These are phyloP conservation scores for Xylota sylvarum DNA, from an alignment of 2,888 invertebrate species.

Conservation along the genomic window DNA sequence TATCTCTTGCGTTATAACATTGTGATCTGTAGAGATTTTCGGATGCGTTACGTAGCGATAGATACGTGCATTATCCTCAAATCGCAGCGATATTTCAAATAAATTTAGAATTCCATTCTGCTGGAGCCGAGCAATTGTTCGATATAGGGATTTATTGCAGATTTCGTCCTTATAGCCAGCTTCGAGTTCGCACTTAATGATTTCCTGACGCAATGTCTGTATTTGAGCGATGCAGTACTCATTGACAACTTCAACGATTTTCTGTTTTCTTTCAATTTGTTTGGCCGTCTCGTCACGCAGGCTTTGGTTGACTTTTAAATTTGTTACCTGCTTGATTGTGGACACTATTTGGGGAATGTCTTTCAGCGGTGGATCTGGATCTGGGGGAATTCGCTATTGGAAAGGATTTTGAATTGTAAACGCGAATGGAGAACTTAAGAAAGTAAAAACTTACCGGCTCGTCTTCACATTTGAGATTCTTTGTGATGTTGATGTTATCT, in stretches of 20 bases:
- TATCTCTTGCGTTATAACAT: slow-evolving; percentile 80
- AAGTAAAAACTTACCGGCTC: slow-evolving; percentile 79
- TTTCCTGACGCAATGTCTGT: slow-evolving; percentile 85
- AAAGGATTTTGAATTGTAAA: slow-evolving; percentile 12
- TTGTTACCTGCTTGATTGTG: slow-evolving; percentile 73
- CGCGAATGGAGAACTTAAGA: not conserved
- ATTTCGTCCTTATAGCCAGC: slow-evolving; percentile 87
- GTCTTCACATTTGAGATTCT: slow-evolving; percentile 80
- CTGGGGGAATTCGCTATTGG: slow-evolving; percentile 77
- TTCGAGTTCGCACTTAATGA: slow-evolving; percentile 86
- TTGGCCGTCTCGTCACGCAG: slow-evolving; percentile 73
- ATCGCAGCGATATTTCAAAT: slow-evolving; percentile 81
- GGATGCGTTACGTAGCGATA: slow-evolving; percentile 82
- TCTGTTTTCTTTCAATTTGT: slow-evolving; percentile 86
- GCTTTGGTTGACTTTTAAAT: slow-evolving; percentile 55
- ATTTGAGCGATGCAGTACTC: slow-evolving; percentile 87
- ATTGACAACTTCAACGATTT: slow-evolving; percentile 87
- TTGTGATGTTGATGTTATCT: slow-evolving; percentile 66
- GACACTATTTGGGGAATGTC: slow-evolving; percentile 79
- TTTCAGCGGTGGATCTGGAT: slow-evolving; percentile 75
- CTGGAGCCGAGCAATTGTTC: slow-evolving; percentile 87
- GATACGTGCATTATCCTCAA: slow-evolving; percentile 79
- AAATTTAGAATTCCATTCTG: slow-evolving; percentile 79
- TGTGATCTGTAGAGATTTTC: slow-evolving; percentile 80
- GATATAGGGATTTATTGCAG: slow-evolving; percentile 87